phyloP scores from a whole-genome alignment of 2,888 invertebrate genomes.

The Rhagonycha lutea region DNA sequence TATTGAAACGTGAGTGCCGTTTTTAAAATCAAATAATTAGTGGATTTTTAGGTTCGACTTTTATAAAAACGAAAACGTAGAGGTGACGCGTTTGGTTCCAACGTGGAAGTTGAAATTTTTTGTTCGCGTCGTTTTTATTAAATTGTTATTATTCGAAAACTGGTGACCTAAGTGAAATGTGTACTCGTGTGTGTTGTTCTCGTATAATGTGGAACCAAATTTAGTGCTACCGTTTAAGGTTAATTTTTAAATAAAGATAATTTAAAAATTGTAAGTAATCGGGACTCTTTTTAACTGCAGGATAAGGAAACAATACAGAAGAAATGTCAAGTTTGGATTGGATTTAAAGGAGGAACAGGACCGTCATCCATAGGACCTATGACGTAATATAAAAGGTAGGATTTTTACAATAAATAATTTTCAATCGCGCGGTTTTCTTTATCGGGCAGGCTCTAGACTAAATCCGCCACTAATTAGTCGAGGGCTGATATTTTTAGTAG shows the following conservation, averaged over 20 bases:
- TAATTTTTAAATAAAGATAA: too few relatives aligned
- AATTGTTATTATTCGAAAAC: not conserved
- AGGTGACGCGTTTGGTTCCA: not conserved
- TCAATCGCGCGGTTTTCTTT: too few relatives aligned
- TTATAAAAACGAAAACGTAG: not conserved
- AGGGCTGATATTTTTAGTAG: too few relatives aligned
- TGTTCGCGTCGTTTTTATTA: not conserved
- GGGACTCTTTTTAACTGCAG: not conserved
- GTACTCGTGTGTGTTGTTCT: not conserved
- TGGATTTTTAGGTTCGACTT: not conserved
- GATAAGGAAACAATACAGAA: not conserved
- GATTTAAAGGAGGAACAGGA: not conserved
- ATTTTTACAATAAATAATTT: not conserved
- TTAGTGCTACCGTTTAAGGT: not conserved
- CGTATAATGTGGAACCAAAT: not conserved
- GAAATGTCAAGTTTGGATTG: not conserved
- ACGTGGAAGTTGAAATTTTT: not conserved
- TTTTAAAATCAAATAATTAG: not conserved
- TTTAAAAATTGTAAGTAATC: too few relatives aligned
- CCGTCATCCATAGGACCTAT: not conserved
- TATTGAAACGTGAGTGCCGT: not conserved
- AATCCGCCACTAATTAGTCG: too few relatives aligned
- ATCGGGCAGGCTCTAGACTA: too few relatives aligned
- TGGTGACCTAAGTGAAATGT: not conserved
- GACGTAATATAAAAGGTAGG: not conserved